Evolutionary conservation across 2,797 vertebrate genomes (phyloP).

Genomic region (Malacoctenus gilli): DNA sequence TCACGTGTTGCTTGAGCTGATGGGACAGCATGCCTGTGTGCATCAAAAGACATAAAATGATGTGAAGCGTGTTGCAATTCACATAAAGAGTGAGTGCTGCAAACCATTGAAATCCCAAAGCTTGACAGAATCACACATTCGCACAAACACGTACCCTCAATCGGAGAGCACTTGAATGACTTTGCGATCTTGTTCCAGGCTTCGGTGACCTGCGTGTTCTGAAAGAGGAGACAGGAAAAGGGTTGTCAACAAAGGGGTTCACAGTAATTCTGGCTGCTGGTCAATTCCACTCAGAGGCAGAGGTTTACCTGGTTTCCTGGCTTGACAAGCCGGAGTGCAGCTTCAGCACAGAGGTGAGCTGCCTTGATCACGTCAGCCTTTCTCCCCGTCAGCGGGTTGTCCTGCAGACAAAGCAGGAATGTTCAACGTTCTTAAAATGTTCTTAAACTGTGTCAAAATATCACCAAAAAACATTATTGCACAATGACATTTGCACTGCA

Average conservation of each 20-base stretch:
- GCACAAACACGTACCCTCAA: slow-evolving; percentile 91
- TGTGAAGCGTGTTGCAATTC: slow-evolving; percentile 6
- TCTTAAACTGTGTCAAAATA: too few species aligned
- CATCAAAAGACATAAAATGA: slow-evolving; percentile 11
- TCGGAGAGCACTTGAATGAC: slow-evolving; percentile 95
- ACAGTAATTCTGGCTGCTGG: not conserved
- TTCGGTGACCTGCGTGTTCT: slow-evolving; percentile 98
- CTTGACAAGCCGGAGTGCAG: slow-evolving; percentile 94
- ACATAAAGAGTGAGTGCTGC: too few species aligned
- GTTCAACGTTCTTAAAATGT: too few species aligned
- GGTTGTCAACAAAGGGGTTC: too few species aligned
- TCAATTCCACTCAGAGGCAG: not conserved
- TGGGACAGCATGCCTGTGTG: slow-evolving; percentile 94
- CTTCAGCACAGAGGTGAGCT: slow-evolving; percentile 94
- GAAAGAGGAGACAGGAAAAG: slow-evolving; percentile 18
- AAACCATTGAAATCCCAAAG: too few species aligned
- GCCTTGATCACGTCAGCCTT: slow-evolving; percentile 96
- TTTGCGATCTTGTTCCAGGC: slow-evolving; percentile 98
- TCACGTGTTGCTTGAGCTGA: slow-evolving; percentile 96
- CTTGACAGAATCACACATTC: too few species aligned
- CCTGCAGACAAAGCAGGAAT: slow-evolving; percentile 81
- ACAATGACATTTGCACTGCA: too few species aligned
- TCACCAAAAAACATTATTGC: too few species aligned
- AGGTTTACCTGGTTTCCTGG: slow-evolving; percentile 92
- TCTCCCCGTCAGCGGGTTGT: slow-evolving; percentile 87